These are phyloP conservation scores for Calycopis cecrops DNA, from an alignment of 1,140 invertebrate species.

Conservation along the genomic window DNA sequence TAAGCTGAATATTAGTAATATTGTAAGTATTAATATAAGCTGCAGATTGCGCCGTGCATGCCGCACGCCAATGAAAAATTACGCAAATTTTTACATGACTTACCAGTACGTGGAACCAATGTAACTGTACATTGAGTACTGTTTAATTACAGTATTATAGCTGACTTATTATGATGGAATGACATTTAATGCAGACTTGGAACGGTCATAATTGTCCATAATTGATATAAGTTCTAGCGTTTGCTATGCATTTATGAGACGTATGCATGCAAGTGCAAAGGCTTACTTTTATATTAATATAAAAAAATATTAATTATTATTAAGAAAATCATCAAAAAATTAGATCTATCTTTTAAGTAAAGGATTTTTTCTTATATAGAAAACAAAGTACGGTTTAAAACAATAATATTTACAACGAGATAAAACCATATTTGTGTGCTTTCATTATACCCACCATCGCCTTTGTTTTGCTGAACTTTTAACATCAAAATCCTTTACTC, in stretches of 20 bases:
- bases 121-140: background rate
- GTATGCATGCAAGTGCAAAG: background rate
- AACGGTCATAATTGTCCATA: background rate
- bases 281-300: too few relatives aligned
- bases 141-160: slow-evolving; percentile 1
- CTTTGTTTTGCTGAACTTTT: too few relatives aligned
- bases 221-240: background rate
- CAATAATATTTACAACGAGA: too few relatives aligned
- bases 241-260: background rate
- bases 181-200: background rate
- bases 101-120: slow-evolving; percentile 3
- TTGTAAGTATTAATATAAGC: background rate
- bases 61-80: slow-evolving; percentile 8
- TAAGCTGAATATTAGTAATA: slow-evolving; percentile 3
- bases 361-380: too few relatives aligned
- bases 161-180: background rate
- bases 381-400: too few relatives aligned
- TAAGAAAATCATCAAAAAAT: too few relatives aligned
- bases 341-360: too few relatives aligned
- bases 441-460: too few relatives aligned
- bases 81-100: slow-evolving; percentile 6
- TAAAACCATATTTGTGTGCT: too few relatives aligned
- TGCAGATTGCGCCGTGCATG: background rate
- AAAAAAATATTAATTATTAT: too few relatives aligned
- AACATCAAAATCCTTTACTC: too few relatives aligned